Conservation (phyloP, 2,888 invertebrate genomes). For the Caenorhabditis sp. region DNA sequence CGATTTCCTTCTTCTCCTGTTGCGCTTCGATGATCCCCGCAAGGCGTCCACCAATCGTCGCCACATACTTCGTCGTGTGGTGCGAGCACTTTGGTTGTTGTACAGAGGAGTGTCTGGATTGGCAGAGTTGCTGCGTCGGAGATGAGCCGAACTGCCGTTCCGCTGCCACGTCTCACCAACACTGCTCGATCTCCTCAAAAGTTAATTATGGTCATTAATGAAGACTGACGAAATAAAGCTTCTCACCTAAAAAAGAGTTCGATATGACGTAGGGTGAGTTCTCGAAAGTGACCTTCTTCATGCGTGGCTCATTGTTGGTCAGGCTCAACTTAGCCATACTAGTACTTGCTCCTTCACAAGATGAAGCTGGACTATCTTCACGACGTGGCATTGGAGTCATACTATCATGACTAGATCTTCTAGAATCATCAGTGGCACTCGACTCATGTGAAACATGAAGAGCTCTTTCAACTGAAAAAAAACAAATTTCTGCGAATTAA, state of each 20-base stretch:
- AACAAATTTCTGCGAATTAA: too few species aligned
- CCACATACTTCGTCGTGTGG: constrained; percentile 29
- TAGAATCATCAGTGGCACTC: constrained; percentile 32
- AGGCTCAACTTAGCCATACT: constrained; percentile 13
- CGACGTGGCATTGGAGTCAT: constrained; percentile 8
- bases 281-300: constrained; percentile 42
- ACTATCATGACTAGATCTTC: constrained; percentile 34
- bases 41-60: constrained; percentile 39
- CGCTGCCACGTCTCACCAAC: constrained; percentile 44
- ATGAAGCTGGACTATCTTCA: constrained; percentile 32
- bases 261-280: constrained; percentile 40
- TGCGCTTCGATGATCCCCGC: not conserved
- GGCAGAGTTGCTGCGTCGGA: constrained; percentile 13
- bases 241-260: constrained; percentile 45
- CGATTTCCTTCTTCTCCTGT: not conserved
- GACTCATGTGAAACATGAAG: not conserved
- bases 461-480: constrained; percentile 3
- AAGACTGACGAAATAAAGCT: too few species aligned
- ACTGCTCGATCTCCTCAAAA: constrained; percentile 47
- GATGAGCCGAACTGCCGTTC: constrained; percentile 31
- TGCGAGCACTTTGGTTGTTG: constrained; percentile 10
- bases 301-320: constrained; percentile 23
- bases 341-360: constrained; percentile 11
- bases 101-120: not conserved
- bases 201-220: too few species aligned